Evolutionary conservation across 2,888 invertebrate genomes (phyloP).

Genomic region (Exocentrus adspersus): DNA sequence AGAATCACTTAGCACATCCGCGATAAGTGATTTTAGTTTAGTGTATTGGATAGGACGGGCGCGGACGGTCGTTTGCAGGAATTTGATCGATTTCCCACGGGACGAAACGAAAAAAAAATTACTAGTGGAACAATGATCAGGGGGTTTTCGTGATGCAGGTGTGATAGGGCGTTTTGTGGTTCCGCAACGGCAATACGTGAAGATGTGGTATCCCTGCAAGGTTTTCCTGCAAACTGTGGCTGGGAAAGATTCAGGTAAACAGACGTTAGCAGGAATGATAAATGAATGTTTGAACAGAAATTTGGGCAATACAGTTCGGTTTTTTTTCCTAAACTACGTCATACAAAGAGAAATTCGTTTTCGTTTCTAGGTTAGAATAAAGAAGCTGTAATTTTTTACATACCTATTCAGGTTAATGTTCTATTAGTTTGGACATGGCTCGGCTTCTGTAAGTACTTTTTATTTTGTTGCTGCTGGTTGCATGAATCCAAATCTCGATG

Average conservation of each 20-base stretch:
- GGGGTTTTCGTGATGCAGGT: not conserved
- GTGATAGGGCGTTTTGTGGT: not conserved
- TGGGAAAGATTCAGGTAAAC: conserved; percentile 47
- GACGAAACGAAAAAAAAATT: not conserved
- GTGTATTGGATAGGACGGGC: conserved; percentile 28
- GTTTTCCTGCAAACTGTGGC: conserved; percentile 54
- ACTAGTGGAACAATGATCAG: not conserved
- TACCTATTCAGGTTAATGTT: not conserved
- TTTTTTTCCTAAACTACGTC: too few species aligned
- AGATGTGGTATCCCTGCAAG: conserved; percentile 61
- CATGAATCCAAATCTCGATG: too few species aligned
- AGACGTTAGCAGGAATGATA: too few species aligned
- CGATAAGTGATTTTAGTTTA: conserved; percentile 42
- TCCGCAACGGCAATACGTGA: not conserved
- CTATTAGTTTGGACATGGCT: not conserved
- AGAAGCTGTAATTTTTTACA: too few species aligned
- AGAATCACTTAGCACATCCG: conserved; percentile 42
- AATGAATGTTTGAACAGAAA: too few species aligned
- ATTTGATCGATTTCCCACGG: conserved; percentile 11
- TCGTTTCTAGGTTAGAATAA: too few species aligned
- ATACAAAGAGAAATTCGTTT: too few species aligned
- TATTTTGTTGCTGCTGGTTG: too few species aligned
- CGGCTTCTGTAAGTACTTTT: not conserved
- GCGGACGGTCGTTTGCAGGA: conserved; percentile 31
- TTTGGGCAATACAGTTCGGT: too few species aligned